Evolutionary conservation across 2,113 vertebrate species (phyloP), one percentile per base, ranked within the genome.

Genomic region (Columba livia): DNA sequence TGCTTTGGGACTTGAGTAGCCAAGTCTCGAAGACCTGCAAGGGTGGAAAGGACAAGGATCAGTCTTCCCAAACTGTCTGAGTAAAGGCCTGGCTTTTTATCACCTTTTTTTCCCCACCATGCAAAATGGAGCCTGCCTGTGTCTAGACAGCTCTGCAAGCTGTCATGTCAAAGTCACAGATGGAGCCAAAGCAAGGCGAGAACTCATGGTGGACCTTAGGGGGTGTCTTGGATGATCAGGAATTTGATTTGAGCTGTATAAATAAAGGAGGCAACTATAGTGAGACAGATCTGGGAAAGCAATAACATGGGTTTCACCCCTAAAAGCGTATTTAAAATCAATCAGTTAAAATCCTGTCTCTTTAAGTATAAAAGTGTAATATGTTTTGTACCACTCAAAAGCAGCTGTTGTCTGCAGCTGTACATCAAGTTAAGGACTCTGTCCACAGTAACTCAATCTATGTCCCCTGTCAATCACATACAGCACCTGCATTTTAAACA

Each of bases 401-500:
- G 6, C 17, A 79, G 31, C 29, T 81, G 16, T 79, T 10, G 4
- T 79, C n/a, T 81, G 71, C 82, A 93, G 54, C 84, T 93, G 53
- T 50, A 23, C 15, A 25, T 2, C 48, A 60, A 60, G 25, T 79
- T 82, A 72, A 60, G 14, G 17, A 61, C 31, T 78, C 36, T 9
- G 47, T 70, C 79, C 56, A 16, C 74, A 88, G 60, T 56, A 85
- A 51, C 51, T 85, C 74, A 44, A 2, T 54, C 51, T 71, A 16
- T 64, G 51, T 65, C 79, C 34, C 89, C 71, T 11, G 62, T 80
- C 88, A 86, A 73, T 81, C 64, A 96, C 61, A 85, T 56, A 48
- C 19, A 89, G 17, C 71, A 90, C 70, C 88, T 94, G 85, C 72
- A 78, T 85, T 89, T 90, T 85, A 83, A 65, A 78, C 24, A 74